These are phyloP conservation scores for Neodiprion fabricii DNA, from an alignment of 1,140 invertebrate species.

Conservation along the genomic window DNA sequence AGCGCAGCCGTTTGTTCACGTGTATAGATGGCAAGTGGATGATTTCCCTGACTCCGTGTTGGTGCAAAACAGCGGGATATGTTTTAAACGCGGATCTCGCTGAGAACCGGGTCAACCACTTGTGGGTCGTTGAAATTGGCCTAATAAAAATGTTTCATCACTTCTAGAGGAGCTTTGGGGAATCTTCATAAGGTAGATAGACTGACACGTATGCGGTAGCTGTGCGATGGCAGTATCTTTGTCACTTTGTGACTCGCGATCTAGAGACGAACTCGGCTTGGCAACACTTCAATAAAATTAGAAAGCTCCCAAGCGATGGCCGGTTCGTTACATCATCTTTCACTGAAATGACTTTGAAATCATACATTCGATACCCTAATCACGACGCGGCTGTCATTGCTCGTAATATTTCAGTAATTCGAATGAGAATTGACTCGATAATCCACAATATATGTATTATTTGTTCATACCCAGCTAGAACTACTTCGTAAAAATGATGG, in stretches of 20 bases:
- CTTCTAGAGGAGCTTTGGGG: constrained; percentile 23
- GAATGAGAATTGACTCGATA: too few species aligned
- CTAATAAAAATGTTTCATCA: constrained; percentile 58
- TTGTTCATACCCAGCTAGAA: too few species aligned
- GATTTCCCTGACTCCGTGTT: background rate
- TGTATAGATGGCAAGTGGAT: background rate
- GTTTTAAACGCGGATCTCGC: constrained; percentile 21
- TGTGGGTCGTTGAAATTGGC: constrained; percentile 53
- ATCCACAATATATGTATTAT: too few species aligned
- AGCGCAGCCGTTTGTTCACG: constrained; percentile 8
- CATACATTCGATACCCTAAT: too few species aligned
- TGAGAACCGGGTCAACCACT: constrained; percentile 37
- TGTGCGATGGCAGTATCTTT: background rate
- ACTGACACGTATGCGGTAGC: background rate
- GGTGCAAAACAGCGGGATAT: constrained; percentile 31
- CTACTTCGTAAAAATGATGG: too few species aligned
- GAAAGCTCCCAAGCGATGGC: background rate
- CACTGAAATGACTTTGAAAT: background rate
- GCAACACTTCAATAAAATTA: background rate
- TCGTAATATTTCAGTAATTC: too few species aligned
- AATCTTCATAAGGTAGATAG: constrained; percentile 10
- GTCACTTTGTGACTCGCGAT: background rate
- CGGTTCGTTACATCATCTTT: background rate
- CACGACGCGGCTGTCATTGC: too few species aligned
- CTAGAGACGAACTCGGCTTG: background rate